Evolutionary conservation across 2,888 invertebrate genomes (phyloP).

Genomic region (Eurois occulta): DNA sequence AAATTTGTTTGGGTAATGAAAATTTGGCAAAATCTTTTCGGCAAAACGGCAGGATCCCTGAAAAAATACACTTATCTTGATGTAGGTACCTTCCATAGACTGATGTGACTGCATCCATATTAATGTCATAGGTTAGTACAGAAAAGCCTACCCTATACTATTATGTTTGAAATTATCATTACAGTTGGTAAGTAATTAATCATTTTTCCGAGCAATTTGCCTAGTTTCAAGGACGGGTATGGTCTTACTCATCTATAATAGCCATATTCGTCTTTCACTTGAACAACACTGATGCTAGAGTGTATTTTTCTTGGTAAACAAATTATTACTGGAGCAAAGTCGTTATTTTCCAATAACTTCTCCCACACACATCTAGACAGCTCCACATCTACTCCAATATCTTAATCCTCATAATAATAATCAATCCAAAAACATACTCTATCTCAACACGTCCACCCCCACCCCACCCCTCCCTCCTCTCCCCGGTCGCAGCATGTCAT

Average conservation of each 20-base stretch:
- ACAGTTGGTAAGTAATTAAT: not conserved
- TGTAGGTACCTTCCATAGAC: no score
- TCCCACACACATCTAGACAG: not conserved
- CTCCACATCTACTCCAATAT: no score
- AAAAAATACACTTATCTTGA: no score
- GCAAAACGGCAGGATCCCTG: no score
- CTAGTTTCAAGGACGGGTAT: not conserved
- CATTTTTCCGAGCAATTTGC: not conserved
- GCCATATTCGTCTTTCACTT: not conserved
- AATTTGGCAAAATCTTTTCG: no score
- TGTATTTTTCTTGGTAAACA: not conserved
- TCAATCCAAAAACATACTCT: constrained; percentile 30
- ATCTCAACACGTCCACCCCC: not conserved
- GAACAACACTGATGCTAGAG: not conserved
- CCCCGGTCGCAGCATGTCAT: constrained; percentile 47
- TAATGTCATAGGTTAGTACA: no score
- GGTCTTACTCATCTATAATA: not conserved
- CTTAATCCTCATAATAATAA: constrained; percentile 15
- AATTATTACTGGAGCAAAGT: not conserved
- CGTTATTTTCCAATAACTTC: not conserved
- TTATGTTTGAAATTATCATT: not conserved
- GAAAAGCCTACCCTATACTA: no score
- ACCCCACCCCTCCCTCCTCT: not conserved
- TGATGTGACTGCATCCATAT: no score
- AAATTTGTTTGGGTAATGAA: no score